phyloP scores from a whole-genome alignment of 2,888 invertebrate genomes.

The Merodon equestris region DNA sequence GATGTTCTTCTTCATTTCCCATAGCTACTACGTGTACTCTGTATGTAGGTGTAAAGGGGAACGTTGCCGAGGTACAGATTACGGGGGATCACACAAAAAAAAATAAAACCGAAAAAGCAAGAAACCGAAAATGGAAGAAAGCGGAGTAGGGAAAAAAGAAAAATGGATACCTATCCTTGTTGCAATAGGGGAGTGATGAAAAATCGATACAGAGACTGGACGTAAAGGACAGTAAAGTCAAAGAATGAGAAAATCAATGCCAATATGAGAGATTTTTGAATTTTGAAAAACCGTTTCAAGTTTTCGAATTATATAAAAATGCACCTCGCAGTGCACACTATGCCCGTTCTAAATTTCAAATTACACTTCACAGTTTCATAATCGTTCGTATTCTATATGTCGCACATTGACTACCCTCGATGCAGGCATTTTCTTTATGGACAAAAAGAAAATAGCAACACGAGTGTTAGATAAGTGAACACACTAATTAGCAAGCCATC shows the following conservation, averaged over 20 bases:
- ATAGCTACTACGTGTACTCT: conserved; percentile 34
- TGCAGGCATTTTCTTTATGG: conserved; percentile 6
- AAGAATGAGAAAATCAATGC: conserved; percentile 21
- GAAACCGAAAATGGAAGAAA: conserved; percentile 30
- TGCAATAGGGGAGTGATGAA: conserved; percentile 14
- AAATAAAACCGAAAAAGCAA: no score
- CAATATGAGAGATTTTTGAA: neutral
- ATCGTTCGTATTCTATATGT: no score
- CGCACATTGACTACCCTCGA: neutral
- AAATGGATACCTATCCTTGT: conserved; percentile 59
- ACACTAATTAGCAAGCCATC: conserved; percentile 38
- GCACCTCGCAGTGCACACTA: no score
- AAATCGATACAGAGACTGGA: conserved; percentile 56
- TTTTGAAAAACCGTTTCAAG: neutral
- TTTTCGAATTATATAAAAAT: conserved; percentile 3
- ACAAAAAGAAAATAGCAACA: neutral
- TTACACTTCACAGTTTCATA: conserved; percentile 46
- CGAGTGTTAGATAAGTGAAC: conserved; percentile 53
- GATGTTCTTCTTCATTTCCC: conserved; percentile 49
- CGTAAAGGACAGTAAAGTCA: conserved; percentile 2
- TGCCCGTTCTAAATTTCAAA: neutral
- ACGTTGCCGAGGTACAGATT: conserved; percentile 45
- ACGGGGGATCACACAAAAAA: conserved; percentile 20
- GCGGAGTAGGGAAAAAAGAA: neutral
- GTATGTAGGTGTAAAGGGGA: conserved; percentile 38